Conservation (phyloP, 2,888 invertebrate genomes). For the Drosophila lacicola region DNA sequence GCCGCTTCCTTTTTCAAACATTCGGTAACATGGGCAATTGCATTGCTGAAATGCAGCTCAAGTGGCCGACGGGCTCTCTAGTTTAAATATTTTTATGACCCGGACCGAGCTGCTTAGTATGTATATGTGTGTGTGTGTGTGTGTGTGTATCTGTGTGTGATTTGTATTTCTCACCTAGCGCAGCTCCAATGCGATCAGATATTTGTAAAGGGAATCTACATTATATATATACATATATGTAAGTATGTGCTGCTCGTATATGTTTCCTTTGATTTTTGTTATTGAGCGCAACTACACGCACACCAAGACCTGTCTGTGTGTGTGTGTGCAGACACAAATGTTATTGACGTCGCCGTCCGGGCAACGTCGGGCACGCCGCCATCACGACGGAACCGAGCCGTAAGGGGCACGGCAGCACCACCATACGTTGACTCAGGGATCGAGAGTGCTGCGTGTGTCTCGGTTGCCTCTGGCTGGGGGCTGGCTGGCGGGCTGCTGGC, state of each 20-base stretch:
- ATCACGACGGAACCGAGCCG: conserved; percentile 38
- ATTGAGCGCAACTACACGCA: conserved; percentile 19
- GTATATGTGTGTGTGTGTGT: neutral
- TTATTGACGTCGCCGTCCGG: conserved; percentile 72
- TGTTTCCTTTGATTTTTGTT: conserved; percentile 55
- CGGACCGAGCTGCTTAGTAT: conserved; percentile 24
- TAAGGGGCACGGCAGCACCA: conserved; percentile 8
- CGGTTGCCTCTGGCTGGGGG: conserved; percentile 5
- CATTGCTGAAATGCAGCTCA: conserved; percentile 32
- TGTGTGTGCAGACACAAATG: conserved; percentile 66
- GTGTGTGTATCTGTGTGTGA: conserved; percentile 6
- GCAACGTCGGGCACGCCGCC: conserved; percentile 47
- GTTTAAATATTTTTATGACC: conserved; percentile 47
- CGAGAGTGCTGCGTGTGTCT: conserved; percentile 7
- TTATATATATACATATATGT: conserved; percentile 8
- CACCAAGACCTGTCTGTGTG: conserved; percentile 22
- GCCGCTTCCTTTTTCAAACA: conserved; percentile 46
- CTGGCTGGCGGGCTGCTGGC: conserved; percentile 29
- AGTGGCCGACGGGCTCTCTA: conserved; percentile 34
- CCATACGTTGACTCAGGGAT: conserved; percentile 44
- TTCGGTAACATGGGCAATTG: conserved; percentile 16
- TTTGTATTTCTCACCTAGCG: conserved; percentile 65
- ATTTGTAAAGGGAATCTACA: conserved; percentile 3
- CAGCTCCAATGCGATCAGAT: conserved; percentile 25
- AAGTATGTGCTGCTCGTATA: conserved; percentile 10